Percentiles rank a stretch among this genome's conserved stretches.
Evolutionary conservation across 35 echinoderm and acorn worm species (phyloP).

Genomic region (Hemicentrotus pulcherrimus): DNA sequence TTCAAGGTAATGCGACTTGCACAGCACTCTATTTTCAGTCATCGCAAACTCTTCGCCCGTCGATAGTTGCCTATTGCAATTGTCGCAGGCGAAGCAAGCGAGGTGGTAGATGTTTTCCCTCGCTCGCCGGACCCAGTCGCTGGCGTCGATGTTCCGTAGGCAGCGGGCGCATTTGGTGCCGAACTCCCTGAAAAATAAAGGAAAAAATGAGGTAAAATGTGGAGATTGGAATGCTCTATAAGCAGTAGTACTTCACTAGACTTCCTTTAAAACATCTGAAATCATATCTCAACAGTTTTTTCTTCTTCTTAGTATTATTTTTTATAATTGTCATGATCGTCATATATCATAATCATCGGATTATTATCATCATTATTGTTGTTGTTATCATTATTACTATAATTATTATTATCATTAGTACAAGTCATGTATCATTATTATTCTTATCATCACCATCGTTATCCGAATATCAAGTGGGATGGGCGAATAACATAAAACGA

Average conservation of each 20-base stretch:
- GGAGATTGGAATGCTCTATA: background rate
- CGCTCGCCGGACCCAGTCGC: constrained; percentile 88
- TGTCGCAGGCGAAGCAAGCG: constrained; percentile 90
- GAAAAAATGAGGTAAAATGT: background rate
- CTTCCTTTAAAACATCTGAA: too few relatives aligned
- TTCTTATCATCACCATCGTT: background rate
- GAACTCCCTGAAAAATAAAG: constrained; percentile 60
- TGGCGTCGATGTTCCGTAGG: constrained; percentile 65
- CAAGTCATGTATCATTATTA: too few relatives aligned
- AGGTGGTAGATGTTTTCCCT: constrained; percentile 87
- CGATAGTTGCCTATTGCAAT: constrained; percentile 91
- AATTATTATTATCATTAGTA: background rate
- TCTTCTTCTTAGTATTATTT: background rate
- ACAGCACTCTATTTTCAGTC: constrained; percentile 73
- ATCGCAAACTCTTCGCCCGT: constrained; percentile 95
- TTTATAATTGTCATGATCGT: background rate
- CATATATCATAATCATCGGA: background rate
- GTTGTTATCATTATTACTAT: background rate
- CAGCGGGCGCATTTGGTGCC: constrained; percentile 78
- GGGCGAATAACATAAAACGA: too few relatives aligned
- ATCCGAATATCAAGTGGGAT: too few relatives aligned
- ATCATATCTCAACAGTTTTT: background rate
- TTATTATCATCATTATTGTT: background rate
- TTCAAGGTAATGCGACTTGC: constrained; percentile 86
- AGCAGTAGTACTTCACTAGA: too few relatives aligned